phyloP scores from a whole-genome alignment of 2,888 invertebrate genomes.

The Stenolophus ochropezus region DNA sequence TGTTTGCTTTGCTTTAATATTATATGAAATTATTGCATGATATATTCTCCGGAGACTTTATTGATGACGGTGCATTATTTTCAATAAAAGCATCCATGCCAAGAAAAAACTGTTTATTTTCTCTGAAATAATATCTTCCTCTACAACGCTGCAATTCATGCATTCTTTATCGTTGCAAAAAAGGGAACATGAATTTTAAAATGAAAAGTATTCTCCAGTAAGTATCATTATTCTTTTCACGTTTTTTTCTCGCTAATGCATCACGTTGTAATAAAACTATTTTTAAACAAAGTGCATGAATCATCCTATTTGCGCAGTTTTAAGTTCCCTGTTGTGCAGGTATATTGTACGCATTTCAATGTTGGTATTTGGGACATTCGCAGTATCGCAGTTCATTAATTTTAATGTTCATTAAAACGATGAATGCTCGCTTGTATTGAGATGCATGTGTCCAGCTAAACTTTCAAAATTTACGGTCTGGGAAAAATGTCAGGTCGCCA shows the following conservation, averaged over 20 bases:
- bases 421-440: background rate
- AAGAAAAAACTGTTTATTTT: conserved; percentile 26
- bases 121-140: conserved; percentile 17
- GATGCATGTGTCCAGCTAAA: conserved; percentile 38
- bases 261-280: background rate
- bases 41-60: conserved; percentile 11
- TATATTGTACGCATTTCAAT: background rate
- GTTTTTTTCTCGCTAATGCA: background rate
- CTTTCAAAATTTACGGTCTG: conserved; percentile 50
- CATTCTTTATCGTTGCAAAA: background rate
- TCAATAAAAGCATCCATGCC: conserved; percentile 36
- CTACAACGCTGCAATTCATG: background rate
- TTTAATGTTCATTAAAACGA: conserved; percentile 6
- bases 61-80: conserved; percentile 39
- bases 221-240: background rate
- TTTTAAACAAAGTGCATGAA: background rate
- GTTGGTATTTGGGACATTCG: background rate
- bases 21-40: conserved; percentile 38
- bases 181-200: background rate
- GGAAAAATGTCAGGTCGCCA: conserved; percentile 50
- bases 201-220: background rate
- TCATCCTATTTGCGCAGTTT: no score
- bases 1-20: conserved; percentile 36
- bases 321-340: no score
- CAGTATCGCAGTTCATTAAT: background rate